phyloP scores from a whole-genome alignment of 2,888 invertebrate genomes.

The Andrena praecox region DNA sequence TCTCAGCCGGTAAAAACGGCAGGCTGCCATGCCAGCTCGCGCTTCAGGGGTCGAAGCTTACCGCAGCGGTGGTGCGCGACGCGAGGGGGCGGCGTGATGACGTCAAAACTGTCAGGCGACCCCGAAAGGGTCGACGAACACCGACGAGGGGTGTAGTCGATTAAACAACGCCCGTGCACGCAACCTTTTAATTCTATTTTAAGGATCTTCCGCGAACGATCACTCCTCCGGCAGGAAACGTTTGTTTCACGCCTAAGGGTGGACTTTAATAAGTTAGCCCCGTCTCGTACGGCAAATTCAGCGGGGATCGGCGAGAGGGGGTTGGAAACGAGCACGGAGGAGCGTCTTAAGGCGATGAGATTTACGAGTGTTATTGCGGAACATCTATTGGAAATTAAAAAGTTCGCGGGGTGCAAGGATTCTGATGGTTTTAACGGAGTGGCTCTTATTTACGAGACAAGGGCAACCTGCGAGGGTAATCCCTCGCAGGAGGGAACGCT shows the following conservation, averaged over 20 bases:
- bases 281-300: background rate
- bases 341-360: background rate
- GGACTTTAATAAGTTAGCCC: constrained; percentile 15
- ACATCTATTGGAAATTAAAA: constrained; percentile 18
- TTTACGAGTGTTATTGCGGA: background rate
- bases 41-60: constrained; percentile 4
- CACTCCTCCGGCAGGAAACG: constrained; percentile 20
- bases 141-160: constrained; percentile 47
- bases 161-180: constrained; percentile 52
- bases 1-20: constrained; percentile 42
- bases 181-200: constrained; percentile 58
- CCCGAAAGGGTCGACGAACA: constrained; percentile 57
- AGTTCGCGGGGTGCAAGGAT: constrained; percentile 1
- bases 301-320: background rate
- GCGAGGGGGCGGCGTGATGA: constrained; percentile 30
- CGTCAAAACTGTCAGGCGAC: constrained; percentile 61
- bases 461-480: constrained; percentile 43
- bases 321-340: background rate
- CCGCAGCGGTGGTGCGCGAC: background rate
- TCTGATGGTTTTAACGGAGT: constrained; percentile 43
- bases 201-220: constrained; percentile 47
- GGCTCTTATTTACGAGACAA: constrained; percentile 46
- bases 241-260: constrained; percentile 7
- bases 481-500: constrained; percentile 32
- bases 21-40: constrained; percentile 48